Base-by-base conservation (phyloP, 2,888 invertebrate genomes). In the Chymomyza fuscimana region DNA sequence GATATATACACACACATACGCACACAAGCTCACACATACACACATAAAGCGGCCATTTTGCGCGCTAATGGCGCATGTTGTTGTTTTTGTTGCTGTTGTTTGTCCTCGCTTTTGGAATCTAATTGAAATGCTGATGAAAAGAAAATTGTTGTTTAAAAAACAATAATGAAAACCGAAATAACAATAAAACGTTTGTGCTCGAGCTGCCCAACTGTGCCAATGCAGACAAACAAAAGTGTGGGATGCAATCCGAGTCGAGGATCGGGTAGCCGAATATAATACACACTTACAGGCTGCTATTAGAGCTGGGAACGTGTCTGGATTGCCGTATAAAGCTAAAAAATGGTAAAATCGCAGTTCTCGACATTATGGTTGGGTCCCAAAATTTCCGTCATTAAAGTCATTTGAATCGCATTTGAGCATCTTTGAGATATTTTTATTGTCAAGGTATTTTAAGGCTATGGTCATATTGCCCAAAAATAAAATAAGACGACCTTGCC, bases 71-170 rank as follows among this genome's bases (percentile, higher is more conserved):
- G 67, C 40, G 67, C 16, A 32, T 15, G 15, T 9, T 61, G 36
- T 77, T 72, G 66, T 29, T 66, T 22, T 65, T 70, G 68, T 77
- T 82, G 54, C 40, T 67, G 51, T 65, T 65, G 22, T 25, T 59
- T 65, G 50, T 59, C 40, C 32, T 40, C 71, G 77, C 65, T 32
- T 69, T 61, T 79, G 71, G 77, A 80, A 82, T 78, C 81, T 87
- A 87, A 86, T 86, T 86, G 86, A 83, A 86, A 85, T 82, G 81
- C 81, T 79, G 81, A 82, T 87, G 86, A 86, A 87, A 87, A 74
- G 78, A 79, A 86, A 81, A 83, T 83, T 77, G 72, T 74, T 86
- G 70, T 79, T 86, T 77, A 69, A 80, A 86, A 81, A 85, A 85
- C 84, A 85, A 87, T 87, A 86, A 87, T 87, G 79, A 78, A 85